Conservation (phyloP, 2,797 vertebrate genomes). For the Coregonus sp. region DNA sequence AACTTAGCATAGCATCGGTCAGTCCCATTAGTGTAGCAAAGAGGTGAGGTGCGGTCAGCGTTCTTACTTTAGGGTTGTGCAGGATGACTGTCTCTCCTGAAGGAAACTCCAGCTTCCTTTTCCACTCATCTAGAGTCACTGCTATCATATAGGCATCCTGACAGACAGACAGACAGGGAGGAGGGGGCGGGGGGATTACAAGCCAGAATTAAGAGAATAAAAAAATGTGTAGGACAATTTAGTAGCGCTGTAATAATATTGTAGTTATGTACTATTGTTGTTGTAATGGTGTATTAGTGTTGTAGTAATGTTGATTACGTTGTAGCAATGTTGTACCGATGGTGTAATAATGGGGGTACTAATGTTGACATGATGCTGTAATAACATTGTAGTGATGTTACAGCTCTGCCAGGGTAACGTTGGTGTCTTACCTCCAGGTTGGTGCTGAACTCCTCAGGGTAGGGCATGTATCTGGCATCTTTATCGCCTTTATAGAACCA, state of each 20-base stretch:
- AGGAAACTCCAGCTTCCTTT: conserved; percentile 88
- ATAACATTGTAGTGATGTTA: background rate
- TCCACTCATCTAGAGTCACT: conserved; percentile 90
- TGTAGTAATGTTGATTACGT: no score
- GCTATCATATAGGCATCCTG: conserved; percentile 90
- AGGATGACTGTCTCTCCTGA: conserved; percentile 90
- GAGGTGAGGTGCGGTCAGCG: background rate
- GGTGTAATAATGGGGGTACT: background rate
- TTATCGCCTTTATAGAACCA: conserved; percentile 98
- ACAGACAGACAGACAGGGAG: conserved; percentile 18
- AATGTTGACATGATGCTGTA: background rate
- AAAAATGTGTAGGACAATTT: no score
- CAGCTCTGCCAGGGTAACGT: background rate
- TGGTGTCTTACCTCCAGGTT: conserved; percentile 82
- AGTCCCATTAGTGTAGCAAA: background rate
- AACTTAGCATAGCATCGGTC: background rate
- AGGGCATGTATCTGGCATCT: conserved; percentile 88
- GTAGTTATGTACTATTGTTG: background rate
- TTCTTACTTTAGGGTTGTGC: conserved; percentile 94
- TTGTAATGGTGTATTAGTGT: background rate
- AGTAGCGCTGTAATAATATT: no score
- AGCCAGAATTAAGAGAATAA: no score
- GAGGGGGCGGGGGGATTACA: no score
- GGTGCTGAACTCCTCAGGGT: conserved; percentile 86
- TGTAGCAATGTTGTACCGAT: no score